phyloP scores from a whole-genome alignment of 1,140 invertebrate genomes.

The Cotesia typhae region DNA sequence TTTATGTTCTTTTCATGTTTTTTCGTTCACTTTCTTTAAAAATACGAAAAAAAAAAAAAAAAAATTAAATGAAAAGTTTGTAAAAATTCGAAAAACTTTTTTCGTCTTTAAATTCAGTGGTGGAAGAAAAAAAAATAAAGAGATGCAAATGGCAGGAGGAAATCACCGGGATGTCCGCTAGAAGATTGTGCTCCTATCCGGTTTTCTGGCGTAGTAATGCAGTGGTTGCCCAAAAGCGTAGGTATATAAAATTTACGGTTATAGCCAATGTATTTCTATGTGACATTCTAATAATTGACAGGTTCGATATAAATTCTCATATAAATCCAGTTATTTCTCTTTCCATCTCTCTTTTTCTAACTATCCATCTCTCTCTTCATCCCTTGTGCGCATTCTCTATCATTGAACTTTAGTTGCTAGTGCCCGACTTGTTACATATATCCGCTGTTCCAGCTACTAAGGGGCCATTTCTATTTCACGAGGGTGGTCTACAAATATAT shows the following conservation, averaged over 20 bases:
- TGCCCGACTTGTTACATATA: not conserved
- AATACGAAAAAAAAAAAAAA: not conserved
- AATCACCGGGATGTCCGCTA: constrained; percentile 30
- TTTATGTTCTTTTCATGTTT: not conserved
- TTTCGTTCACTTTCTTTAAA: not conserved
- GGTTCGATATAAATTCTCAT: constrained; percentile 29
- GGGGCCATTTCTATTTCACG: not conserved
- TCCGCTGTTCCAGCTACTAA: not conserved
- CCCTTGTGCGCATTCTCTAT: not conserved
- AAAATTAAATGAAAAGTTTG: not conserved
- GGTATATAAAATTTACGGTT: constrained; percentile 33
- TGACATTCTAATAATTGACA: constrained; percentile 38
- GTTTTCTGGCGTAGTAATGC: not conserved
- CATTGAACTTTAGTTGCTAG: not conserved
- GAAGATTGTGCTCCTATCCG: constrained; percentile 24
- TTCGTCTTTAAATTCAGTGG: not conserved
- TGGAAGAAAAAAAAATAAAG: not conserved
- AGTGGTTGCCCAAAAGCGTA: constrained; percentile 9
- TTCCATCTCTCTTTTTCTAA: not conserved
- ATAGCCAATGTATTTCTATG: constrained; percentile 32
- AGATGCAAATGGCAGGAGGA: constrained; percentile 9
- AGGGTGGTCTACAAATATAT: no score
- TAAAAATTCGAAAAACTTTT: not conserved
- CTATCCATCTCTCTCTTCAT: not conserved
- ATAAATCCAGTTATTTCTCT: constrained; percentile 32